These are phyloP conservation scores for Sebastolobus alascanus DNA, from an alignment of 2,797 vertebrate genomes.

Conservation along the genomic window DNA sequence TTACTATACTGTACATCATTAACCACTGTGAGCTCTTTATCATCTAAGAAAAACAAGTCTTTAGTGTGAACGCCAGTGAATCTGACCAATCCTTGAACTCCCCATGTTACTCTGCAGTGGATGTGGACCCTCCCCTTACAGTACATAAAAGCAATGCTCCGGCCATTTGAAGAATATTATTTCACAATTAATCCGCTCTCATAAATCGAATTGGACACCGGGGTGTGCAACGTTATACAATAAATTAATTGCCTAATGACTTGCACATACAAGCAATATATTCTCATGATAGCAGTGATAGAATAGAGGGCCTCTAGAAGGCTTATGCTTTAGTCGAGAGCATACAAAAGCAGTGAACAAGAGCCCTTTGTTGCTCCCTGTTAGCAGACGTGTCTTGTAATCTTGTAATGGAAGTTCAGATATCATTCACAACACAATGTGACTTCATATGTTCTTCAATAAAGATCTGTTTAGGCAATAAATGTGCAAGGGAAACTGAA, in stretches of 20 bases:
- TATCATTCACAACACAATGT: slow-evolving; percentile 33
- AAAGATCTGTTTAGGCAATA: slow-evolving; percentile 31
- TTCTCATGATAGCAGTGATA: slow-evolving; percentile 35
- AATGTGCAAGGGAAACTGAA: slow-evolving; percentile 5
- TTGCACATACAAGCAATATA: slow-evolving; percentile 56
- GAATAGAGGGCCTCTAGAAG: slow-evolving; percentile 37
- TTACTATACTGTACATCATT: slow-evolving; percentile 47
- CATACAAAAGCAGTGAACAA: slow-evolving; percentile 37
- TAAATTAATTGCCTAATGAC: slow-evolving; percentile 63
- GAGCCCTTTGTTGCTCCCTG: slow-evolving; percentile 9
- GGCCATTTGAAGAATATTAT: slow-evolving; percentile 49
- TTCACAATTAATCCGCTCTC: slow-evolving; percentile 37
- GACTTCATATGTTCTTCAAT: slow-evolving; percentile 20
- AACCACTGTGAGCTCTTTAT: slow-evolving; percentile 53
- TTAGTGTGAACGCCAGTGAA: slow-evolving; percentile 26
- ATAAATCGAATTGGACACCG: slow-evolving; percentile 51
- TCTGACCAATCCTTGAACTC: slow-evolving; percentile 66
- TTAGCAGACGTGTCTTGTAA: slow-evolving; percentile 32
- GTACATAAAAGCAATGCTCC: slow-evolving; percentile 32
- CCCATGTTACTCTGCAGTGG: slow-evolving; percentile 29
- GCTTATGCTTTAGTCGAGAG: slow-evolving; percentile 22
- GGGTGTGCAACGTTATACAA: slow-evolving; percentile 59
- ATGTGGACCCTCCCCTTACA: slow-evolving; percentile 18
- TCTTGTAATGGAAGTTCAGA: slow-evolving; percentile 37
- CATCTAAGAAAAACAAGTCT: slow-evolving; percentile 47